Evolutionary conservation across 1,140 invertebrate species (phyloP), one percentile per base, ranked within the genome.

Genomic region (Metaphire vulgaris): DNA sequence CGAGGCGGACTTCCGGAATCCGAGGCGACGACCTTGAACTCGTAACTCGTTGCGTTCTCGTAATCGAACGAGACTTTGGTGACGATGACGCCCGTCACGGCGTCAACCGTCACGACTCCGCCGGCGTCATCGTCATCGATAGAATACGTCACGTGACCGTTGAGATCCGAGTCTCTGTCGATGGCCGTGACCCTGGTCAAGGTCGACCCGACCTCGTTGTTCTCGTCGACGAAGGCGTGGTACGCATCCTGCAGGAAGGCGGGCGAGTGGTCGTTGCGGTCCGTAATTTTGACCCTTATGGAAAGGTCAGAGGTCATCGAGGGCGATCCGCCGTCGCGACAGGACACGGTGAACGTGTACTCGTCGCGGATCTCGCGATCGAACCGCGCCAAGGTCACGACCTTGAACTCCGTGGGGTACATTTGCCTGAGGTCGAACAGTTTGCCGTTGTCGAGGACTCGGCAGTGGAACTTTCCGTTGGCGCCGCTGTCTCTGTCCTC

Each of bases 101-200:
- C 21, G 33, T 71, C 69, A 2, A 71, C 16, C 28, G n/a, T 31
- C 21, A 71, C 29, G 69, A 71, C 12, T n/a, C 32, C 2, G 0
- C 15, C 0, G 29, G 69, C 30, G 21, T 71, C 69, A 6, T 26
- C 28, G 2, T 28, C 69, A 2, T 32, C 67, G 15, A 77, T 26
- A 16, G 92, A 93, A 87, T 96, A 98, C 0, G 93, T 95, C 79
- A 99, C 92, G 85, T 95, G 94, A 21, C 94, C 93, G 86, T 99
- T 99, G 82, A 97, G 95, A 0, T 93, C 94, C 1, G 91, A 91
- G 85, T 99, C 97, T 21, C 87, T 89, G 84, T 99, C 97, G 69
- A 89, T 90, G 0, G 95, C 96, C 26, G 89, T 89, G 0, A 96
- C 91, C 80, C 91, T 92, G 0, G 91, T 90, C 0, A 98, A 93